Evolutionary conservation across 2,888 invertebrate species (phyloP).

Genomic region (Tenodera sinensis): DNA sequence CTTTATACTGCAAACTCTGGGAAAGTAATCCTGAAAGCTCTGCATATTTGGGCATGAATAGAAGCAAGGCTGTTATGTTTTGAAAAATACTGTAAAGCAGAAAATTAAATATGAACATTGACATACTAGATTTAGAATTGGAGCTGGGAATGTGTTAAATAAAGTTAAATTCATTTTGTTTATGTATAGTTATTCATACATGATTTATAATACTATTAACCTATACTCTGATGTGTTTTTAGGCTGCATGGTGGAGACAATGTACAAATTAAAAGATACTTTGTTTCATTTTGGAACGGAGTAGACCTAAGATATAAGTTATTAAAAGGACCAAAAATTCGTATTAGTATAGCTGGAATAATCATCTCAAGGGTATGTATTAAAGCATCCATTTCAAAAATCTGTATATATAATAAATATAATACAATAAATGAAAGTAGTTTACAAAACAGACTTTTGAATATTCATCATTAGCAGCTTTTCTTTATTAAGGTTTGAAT

Average conservation of each 20-base stretch:
- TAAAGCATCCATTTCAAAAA: neutral
- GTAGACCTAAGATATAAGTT: conserved; percentile 89
- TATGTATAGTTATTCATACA: too few species aligned
- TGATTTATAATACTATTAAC: neutral
- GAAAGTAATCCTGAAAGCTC: too few species aligned
- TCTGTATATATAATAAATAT: neutral
- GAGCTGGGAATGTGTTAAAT: too few species aligned
- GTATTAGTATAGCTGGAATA: conserved; percentile 91
- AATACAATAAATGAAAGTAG: neutral
- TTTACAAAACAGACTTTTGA: neutral
- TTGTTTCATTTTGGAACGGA: conserved; percentile 94
- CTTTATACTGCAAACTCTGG: too few species aligned
- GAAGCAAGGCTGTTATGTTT: too few species aligned
- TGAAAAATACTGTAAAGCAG: too few species aligned
- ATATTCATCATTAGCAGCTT: neutral
- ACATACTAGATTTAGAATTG: too few species aligned
- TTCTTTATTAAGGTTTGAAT: neutral
- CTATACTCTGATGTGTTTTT: conserved; percentile 27
- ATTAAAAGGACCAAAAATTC: conserved; percentile 85
- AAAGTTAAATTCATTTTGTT: too few species aligned
- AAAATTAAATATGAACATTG: too few species aligned
- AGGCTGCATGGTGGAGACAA: conserved; percentile 74
- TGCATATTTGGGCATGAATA: too few species aligned
- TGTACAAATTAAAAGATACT: conserved; percentile 85
- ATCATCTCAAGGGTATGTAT: conserved; percentile 86